Base-by-base conservation (phyloP, 2,113 vertebrate species). In the Tragulus kanchil region DNA sequence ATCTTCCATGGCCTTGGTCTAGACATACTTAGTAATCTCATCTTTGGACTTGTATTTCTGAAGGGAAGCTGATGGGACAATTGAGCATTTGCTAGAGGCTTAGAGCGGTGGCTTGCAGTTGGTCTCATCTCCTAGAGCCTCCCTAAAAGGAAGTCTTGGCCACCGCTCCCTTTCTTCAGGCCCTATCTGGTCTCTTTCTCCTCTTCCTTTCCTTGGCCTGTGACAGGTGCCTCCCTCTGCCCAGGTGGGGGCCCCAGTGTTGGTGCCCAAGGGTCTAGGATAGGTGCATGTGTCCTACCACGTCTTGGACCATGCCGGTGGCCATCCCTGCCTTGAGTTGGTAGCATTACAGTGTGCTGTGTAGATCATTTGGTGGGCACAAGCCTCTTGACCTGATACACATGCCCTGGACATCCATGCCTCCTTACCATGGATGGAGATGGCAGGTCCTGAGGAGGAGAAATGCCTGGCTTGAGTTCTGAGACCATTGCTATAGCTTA, bases 181-280 rank as follows among this genome's bases (percentile, higher is more conserved):
- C 26, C 12, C 13, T 82, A 21, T 17, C 13, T 12, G 45, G 13
- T 71, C 9, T 85, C 50, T 11, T 21, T n/a, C 83, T 45, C 2
- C 6, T 9, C 6, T 50, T 31, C 19, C 9, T 21, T n/a, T 3
- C 42, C 19, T 8, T 0, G 11, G 65, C 16, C 4, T 2, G 17
- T 26, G 77, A 75, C 26, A 8, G 3, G 45, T 96, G 56, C 8
- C 69, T 11, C 19, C 26, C 62, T 90, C 45, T 79, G 23, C 25
- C 45, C 25, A 15, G 8, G 15, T 73, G 28, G 42, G 62, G 10
- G 36, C 3, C 88, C 83, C 42, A 21, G 50, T 73, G 26, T 62
- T 48, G n/a, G n/a, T 82, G 3, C 48, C 6, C 4, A 8, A 2
- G 58, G 62, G 50, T 11, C 19, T 42, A 9, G 28, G 25, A 16